Evolutionary conservation across 2,113 vertebrate species (phyloP), one percentile per base, ranked within the genome.

Genomic region (Kryptolebias marmoratus): DNA sequence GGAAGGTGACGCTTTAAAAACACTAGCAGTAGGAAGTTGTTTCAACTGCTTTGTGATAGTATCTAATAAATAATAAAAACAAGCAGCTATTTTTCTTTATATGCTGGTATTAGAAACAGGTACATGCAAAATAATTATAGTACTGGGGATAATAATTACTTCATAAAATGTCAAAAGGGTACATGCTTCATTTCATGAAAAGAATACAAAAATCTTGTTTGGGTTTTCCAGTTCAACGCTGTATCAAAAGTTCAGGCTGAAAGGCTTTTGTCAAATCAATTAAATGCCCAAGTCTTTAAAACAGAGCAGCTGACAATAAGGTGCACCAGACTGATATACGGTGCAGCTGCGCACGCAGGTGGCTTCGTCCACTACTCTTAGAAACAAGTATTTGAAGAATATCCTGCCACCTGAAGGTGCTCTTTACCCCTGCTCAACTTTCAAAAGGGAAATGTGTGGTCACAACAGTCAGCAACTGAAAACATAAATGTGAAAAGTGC

Each of bases 361-460:
- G 39, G 58, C 54, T 39, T 45, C 1, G 9, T 11, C 22, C 55
- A 15, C 11, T 30, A 32, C 75, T 68, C 44, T 61, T 44, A 59
- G 47, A 14, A 54, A 1, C 52, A 54, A 78, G 75, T 31, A 69
- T 31, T 28, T 11, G 32, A 53, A 73, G 39, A 71, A 44, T 22
- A 44, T 50, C 69, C 39, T 2, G n/a, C 61, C 75, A 76, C 50
- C 18, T 8, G 9, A 10, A 62, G 45, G 57, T 61, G 54, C 61
- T 79, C 2, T 32, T 36, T 32, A 71, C 69, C 55, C n/a, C 52
- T 18, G 15, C 55, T 83, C 47, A 72, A 73, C 82, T 84, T 73
- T 86, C 76, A 82, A n/a, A 83, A 60, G 79, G 86, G 84, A 84
- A 86, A 67, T 64, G 50, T 73, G 76, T 16, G 32, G 78, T 68